Base-by-base conservation (phyloP, 2,888 invertebrate species). In the Epiblema foenella region DNA sequence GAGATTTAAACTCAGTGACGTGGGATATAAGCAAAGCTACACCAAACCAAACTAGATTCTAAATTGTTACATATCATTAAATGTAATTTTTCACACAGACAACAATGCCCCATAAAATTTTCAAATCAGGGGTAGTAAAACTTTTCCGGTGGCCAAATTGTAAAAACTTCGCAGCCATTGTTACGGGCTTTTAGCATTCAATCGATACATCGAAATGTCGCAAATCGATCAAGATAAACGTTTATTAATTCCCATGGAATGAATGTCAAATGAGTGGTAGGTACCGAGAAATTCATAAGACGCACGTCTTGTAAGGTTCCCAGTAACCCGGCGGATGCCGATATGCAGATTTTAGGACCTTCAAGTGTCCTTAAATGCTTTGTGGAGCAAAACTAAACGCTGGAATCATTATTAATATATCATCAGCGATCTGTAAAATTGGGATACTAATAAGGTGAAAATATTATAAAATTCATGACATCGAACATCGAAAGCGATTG, bases 101-200 rank as follows among this genome's bases (percentile, higher is more conserved):
- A 82, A 83, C 83, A 83, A 85, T 83, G 73, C 74, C 75, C 77
- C 74, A 79, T 81, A 81, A 80, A 83, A 73, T 80, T 81, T 80
- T 78, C 75, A 78, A 74, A 79, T 76, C 74, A 76, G 78, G 79
- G 80, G 78, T 78, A 77, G 74, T 82, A 81, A 84, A 82, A 73
- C 69, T 69, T 74, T 80, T 81, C 78, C 81, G 78, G 73, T 75
- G 78, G 77, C 85, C 79, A 77, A 87, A 86, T 78, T 80, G 73
- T 78, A 80, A 78, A 75, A 78, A 76, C 72, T 70, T 75, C 73
- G 65, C 73, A 63, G 68, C 84, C 77, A 85, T 87, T 88, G 86
- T 87, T 74, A 76, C 77, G 70, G 78, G 78, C 78, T 67, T 81
- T 88, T 87, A 85, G 84, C 87, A 88, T 88, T 85, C 87, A 78